A percentile compares a stretch with the other conserved stretches of the same genome.
phyloP scores from a whole-genome alignment of 2,888 invertebrate genomes.

The Spatulosminthurus flaviceps region DNA sequence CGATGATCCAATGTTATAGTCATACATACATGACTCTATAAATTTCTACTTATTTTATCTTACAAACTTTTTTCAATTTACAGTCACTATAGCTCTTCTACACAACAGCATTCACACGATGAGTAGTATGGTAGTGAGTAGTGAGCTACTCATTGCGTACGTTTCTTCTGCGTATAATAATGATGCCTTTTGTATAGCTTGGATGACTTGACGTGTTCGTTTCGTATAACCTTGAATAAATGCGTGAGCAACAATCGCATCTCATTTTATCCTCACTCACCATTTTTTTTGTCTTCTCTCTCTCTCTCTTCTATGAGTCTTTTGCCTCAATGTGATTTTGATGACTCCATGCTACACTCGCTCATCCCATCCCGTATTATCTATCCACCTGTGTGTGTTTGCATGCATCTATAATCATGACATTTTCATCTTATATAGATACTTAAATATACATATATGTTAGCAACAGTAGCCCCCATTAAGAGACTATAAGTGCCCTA shows the following conservation, averaged over 20 bases:
- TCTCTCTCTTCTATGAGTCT: not conserved
- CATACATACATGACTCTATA: no score
- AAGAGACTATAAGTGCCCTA: no score
- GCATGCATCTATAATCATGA: not conserved
- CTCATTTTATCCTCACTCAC: constrained; percentile 13
- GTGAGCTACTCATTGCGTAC: not conserved
- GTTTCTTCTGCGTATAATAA: not conserved
- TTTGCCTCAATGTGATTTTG: constrained; percentile 4
- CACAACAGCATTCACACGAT: no score
- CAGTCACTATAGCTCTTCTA: no score
- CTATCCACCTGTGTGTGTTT: not conserved
- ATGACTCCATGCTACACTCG: not conserved
- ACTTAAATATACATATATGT: no score
- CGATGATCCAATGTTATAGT: no score
- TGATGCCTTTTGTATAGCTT: not conserved
- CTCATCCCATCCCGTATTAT: no score
- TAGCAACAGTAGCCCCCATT: no score
- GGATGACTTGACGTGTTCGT: constrained; percentile 30
- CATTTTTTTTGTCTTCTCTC: constrained; percentile 18
- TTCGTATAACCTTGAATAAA: constrained; percentile 33
- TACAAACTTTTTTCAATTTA: no score
- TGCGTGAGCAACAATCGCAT: constrained; percentile 29
- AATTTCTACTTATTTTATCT: no score
- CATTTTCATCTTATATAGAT: no score
- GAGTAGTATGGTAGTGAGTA: no score